Evolutionary conservation across 2,888 invertebrate genomes (phyloP).

Genomic region (Sympetrum striolatum): DNA sequence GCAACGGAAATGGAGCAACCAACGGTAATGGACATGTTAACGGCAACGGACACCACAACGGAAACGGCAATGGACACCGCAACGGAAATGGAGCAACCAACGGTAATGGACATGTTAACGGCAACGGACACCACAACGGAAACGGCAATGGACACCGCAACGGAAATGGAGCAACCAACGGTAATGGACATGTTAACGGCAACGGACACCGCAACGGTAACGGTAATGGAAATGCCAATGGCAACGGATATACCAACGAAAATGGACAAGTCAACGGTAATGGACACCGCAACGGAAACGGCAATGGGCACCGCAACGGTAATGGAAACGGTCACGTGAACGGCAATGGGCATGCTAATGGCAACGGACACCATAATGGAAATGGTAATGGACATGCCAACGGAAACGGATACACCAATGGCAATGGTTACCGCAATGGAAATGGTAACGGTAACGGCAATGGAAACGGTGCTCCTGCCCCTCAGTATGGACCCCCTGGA

Average conservation of each 20-base stretch:
- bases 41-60: not conserved
- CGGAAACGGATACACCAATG: not conserved
- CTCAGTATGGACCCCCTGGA: constrained; percentile 45
- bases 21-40: not conserved
- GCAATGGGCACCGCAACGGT: not conserved
- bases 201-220: not conserved
- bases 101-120: not conserved
- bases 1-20: not conserved
- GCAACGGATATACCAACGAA: not conserved
- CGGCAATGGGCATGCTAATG: not conserved
- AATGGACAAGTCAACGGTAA: not conserved
- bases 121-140: not conserved
- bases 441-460: not conserved
- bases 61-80: not conserved
- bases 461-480: constrained; percentile 16
- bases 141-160: not conserved
- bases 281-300: not conserved
- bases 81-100: not conserved
- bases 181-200: not conserved
- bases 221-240: not conserved
- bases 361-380: not conserved
- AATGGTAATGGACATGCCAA: not conserved
- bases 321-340: constrained; percentile 1
- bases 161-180: not conserved
- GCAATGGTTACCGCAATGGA: not conserved